Evolutionary conservation across 2,888 invertebrate genomes (phyloP).

Genomic region (Stenotaenia linearis): DNA sequence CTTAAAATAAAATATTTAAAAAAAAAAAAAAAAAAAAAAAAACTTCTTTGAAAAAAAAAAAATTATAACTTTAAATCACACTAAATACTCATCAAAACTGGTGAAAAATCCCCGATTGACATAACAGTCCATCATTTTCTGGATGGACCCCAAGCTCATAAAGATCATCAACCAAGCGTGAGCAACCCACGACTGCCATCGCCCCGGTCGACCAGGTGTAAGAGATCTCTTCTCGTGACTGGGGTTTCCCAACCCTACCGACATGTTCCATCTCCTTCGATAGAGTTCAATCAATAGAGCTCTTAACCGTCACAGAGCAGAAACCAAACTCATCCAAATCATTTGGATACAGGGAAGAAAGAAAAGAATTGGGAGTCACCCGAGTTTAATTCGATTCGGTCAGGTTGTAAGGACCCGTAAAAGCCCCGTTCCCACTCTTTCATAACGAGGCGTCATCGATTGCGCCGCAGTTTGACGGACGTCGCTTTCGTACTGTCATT

Average conservation of each 20-base stretch:
- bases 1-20: neutral
- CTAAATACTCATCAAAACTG: neutral
- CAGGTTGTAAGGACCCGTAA: neutral
- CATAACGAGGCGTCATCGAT: conserved; percentile 3
- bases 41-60: neutral
- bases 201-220: neutral
- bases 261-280: neutral
- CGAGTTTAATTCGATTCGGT: neutral
- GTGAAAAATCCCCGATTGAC: neutral
- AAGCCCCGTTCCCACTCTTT: neutral
- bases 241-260: neutral
- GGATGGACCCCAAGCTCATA: neutral
- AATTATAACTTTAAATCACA: neutral
- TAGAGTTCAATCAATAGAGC: neutral
- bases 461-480: neutral
- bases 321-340: too few relatives aligned
- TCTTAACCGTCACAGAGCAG: neutral
- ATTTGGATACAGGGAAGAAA: neutral
- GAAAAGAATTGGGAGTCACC: neutral
- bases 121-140: neutral
- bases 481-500: neutral
- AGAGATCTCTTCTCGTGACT: conserved; percentile 4
- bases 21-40: neutral
- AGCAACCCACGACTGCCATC: neutral
- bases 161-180: neutral